A percentile compares a stretch with the other conserved stretches of the same genome.
phyloP scores from a whole-genome alignment of 2,113 vertebrate species.

The Propithecus coquereli region DNA sequence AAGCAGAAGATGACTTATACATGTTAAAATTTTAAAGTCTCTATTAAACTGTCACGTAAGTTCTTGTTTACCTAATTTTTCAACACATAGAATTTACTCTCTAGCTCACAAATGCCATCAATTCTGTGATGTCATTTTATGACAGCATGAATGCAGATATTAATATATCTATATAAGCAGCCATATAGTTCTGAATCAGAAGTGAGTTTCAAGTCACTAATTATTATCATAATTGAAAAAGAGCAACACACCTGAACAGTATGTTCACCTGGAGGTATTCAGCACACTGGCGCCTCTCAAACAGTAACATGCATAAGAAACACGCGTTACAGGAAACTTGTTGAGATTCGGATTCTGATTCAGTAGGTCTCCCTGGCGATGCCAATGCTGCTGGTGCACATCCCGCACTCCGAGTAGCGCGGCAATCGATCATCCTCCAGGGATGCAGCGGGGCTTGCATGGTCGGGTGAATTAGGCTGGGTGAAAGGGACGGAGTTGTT shows the following conservation, averaged over 20 bases:
- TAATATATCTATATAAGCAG: not conserved
- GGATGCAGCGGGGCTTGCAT: not conserved
- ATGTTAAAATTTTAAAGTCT: not conserved
- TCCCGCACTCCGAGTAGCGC: not conserved
- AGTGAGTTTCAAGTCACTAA: not conserved
- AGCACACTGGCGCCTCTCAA: not conserved
- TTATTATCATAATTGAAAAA: not conserved
- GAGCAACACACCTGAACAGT: not conserved
- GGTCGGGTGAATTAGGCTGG: not conserved
- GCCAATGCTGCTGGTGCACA: not conserved
- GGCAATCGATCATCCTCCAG: not conserved
- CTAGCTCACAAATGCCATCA: not conserved
- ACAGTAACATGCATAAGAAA: not conserved
- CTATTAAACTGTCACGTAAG: constrained; percentile 17
- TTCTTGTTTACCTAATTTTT: constrained; percentile 16
- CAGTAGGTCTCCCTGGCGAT: not conserved
- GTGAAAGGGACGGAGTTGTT: not conserved
- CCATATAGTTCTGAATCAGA: not conserved
- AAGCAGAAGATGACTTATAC: not conserved
- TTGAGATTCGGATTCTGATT: not conserved
- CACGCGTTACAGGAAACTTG: not conserved
- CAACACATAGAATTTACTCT: not conserved
- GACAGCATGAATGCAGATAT: not conserved
- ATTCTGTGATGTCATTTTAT: not conserved
- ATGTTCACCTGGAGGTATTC: not conserved